A percentile compares a stretch with the other conserved stretches of the same genome.
phyloP scores from a whole-genome alignment of 2,888 invertebrate genomes.

The Thymelicus acteon region DNA sequence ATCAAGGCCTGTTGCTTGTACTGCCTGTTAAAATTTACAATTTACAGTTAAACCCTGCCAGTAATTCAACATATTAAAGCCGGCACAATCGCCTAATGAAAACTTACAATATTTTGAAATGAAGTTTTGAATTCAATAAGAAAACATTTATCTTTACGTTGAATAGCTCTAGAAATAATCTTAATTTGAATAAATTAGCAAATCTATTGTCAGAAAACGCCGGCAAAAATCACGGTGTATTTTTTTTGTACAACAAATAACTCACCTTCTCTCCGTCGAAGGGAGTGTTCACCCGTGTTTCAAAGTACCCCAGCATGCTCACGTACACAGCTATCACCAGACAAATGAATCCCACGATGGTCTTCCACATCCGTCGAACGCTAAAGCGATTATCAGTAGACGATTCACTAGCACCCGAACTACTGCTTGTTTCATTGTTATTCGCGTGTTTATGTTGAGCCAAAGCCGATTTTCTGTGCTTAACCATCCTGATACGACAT shows the following conservation, averaged over 20 bases:
- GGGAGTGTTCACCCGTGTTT: conserved; percentile 95
- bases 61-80: neutral
- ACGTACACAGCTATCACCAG: conserved; percentile 89
- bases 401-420: conserved; percentile 58
- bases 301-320: conserved; percentile 92
- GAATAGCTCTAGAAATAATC: neutral
- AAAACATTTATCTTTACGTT: no score
- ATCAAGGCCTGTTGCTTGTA: conserved; percentile 87
- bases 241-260: neutral
- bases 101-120: neutral
- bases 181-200: conserved; percentile 3
- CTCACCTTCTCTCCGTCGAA: conserved; percentile 90
- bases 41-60: neutral
- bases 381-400: conserved; percentile 53
- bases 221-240: neutral
- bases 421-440: conserved; percentile 64
- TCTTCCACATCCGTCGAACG: conserved; percentile 83
- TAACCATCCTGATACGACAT: conserved; percentile 58
- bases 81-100: neutral
- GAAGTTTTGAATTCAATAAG: no score
- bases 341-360: conserved; percentile 84
- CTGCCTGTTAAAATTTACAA: conserved; percentile 81
- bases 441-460: conserved; percentile 56
- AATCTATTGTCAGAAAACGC: conserved; percentile 5
- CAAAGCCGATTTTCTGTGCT: conserved; percentile 61